Conservation (phyloP, 2,113 vertebrate genomes). For the Sebastes schlegelii region DNA sequence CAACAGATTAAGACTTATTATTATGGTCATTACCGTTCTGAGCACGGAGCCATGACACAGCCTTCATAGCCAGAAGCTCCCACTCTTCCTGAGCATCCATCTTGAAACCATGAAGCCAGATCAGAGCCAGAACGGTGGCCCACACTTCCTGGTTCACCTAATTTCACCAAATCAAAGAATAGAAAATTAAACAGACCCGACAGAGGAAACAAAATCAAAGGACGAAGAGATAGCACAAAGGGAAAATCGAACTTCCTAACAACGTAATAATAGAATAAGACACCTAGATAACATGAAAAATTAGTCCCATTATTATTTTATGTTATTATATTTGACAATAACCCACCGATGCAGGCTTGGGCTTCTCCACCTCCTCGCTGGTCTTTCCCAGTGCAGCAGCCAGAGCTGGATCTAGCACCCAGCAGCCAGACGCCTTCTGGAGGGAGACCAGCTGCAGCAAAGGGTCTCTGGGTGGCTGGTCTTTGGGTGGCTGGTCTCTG, state of each 20-base stretch:
- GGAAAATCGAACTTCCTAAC: neutral
- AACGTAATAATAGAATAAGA: neutral
- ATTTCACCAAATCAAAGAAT: constrained; percentile 2
- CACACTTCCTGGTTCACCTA: constrained; percentile 79
- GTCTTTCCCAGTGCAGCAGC: constrained; percentile 71
- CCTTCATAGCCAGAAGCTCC: constrained; percentile 85
- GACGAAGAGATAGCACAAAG: neutral
- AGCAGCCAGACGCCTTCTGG: constrained; percentile 72
- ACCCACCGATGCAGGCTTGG: constrained; percentile 73
- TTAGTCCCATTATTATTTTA: no score
- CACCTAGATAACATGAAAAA: neutral
- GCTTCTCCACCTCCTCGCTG: constrained; percentile 64
- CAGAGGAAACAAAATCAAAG: neutral
- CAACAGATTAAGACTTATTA: neutral
- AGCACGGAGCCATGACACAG: constrained; percentile 80
- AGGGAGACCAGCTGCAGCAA: no score
- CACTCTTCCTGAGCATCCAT: constrained; percentile 77
- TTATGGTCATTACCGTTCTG: constrained; percentile 70
- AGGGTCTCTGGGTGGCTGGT: constrained; percentile 74
- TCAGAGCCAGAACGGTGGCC: constrained; percentile 87
- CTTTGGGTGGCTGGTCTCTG: constrained; percentile 13
- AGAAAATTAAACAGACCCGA: neutral
- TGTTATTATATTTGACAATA: neutral
- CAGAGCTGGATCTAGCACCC: constrained; percentile 77
- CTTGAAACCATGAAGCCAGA: constrained; percentile 86